These are phyloP conservation scores for Lasioglossum malachurum DNA, from an alignment of 2,888 invertebrate genomes.

Conservation along the genomic window DNA sequence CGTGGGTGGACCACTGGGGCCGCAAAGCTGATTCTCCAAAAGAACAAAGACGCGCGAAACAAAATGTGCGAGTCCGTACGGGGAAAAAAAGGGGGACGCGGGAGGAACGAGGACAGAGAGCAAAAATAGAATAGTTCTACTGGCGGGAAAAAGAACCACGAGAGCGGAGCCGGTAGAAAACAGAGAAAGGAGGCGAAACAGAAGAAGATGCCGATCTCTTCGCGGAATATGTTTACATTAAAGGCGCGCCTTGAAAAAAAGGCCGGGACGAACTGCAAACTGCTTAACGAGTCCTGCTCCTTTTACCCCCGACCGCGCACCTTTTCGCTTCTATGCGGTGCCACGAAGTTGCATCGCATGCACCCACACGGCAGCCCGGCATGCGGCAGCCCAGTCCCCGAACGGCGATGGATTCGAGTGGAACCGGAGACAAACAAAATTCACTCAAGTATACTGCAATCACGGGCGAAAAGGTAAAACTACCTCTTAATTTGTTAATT, in stretches of 20 bases:
- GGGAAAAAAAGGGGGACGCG: background rate
- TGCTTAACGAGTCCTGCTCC: constrained; percentile 78
- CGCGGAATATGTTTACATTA: constrained; percentile 80
- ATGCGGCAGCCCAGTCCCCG: constrained; percentile 12
- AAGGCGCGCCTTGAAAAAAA: constrained; percentile 71
- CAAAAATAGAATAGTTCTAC: constrained; percentile 36
- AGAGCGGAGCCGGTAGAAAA: constrained; percentile 51
- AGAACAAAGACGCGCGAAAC: constrained; percentile 64
- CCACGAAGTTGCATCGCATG: constrained; percentile 64
- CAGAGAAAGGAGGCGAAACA: constrained; percentile 52
- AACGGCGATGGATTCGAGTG: constrained; percentile 45
- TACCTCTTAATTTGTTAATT: background rate
- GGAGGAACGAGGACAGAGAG: constrained; percentile 33
- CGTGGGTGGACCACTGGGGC: constrained; percentile 69
- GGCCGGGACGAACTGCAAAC: constrained; percentile 75
- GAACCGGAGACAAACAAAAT: background rate
- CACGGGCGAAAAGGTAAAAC: background rate
- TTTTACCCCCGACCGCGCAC: constrained; percentile 49
- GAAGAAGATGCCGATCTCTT: constrained; percentile 71
- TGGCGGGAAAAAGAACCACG: constrained; percentile 43
- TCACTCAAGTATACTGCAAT: background rate
- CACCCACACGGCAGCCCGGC: constrained; percentile 41
- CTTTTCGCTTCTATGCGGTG: constrained; percentile 66
- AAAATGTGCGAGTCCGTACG: constrained; percentile 37
- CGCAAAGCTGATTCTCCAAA: constrained; percentile 49